Evolutionary conservation across 2,113 vertebrate species (phyloP), one percentile per base, ranked within the genome.

Genomic region (Paralichthys olivaceus): DNA sequence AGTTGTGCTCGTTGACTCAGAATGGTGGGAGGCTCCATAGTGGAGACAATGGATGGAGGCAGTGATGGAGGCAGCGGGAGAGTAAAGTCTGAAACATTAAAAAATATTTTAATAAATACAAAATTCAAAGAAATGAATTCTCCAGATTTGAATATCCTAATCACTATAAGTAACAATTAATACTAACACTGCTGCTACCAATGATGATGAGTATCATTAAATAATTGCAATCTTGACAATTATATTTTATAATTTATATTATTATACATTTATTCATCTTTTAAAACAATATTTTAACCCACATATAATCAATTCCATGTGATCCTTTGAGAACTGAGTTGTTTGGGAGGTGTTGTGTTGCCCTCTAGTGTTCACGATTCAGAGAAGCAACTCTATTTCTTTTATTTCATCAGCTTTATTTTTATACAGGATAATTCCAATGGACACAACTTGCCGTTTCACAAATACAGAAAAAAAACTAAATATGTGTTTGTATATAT

Each of bases 281-380:
- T 49, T 5, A 45, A 49, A 49, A 17, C 19, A 19, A 17, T 0
- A 49, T 49, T 49, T 20, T 9, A 53, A 53, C 8, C 2, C 49
- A 53, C 4, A 15, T n/a, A 6, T 8, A 4, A 1, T 51, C 49
- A 53, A 53, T n/a, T 53, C 20, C 7, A n/a, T 53, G 53, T 23
- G 53, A 11, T 53, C 51, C 17, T 4, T 9, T 8, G 0, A 19
- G 20, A 53, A n/a, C 4, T n/a, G 20, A 11, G 0, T 9, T 51
- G 20, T 32, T 25, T 64, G 0, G 2, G 3, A 54, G 1, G 56
- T 54, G 64, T 20, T 54, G 19, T 13, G 61, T 45, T 23, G 84
- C 77, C 86, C 84, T 80, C 89, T 89, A 75, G 72, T 80, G 84
- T 58, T 77, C 47, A 62, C 0, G 11, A 57, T 23, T 45, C 29